Percentiles rank a stretch among this genome's conserved stretches.
phyloP scores from a whole-genome alignment of 2,888 invertebrate genomes.

The Rhamnusium bicolor region DNA sequence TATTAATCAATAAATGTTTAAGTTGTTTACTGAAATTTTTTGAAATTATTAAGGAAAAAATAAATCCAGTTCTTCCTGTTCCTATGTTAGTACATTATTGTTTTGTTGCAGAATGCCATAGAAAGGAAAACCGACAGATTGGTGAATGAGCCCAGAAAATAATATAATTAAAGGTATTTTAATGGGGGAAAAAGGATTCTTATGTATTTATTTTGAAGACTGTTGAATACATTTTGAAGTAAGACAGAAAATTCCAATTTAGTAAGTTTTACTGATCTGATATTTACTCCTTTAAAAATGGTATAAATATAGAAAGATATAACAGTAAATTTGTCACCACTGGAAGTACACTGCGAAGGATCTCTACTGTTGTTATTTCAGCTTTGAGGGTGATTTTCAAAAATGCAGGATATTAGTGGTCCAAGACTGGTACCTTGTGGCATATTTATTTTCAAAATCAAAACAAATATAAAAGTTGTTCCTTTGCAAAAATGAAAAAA shows the following conservation, averaged over 20 bases:
- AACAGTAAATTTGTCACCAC: too few relatives aligned
- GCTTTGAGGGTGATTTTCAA: too few relatives aligned
- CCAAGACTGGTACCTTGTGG: not conserved
- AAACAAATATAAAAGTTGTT: too few relatives aligned
- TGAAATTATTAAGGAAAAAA: slow-evolving; percentile 2
- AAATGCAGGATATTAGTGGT: too few relatives aligned
- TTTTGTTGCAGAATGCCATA: slow-evolving; percentile 50
- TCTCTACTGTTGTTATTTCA: too few relatives aligned
- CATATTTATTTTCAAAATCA: not conserved
- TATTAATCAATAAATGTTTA: slow-evolving; percentile 33
- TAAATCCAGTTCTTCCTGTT: not conserved
- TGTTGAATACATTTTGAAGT: slow-evolving; percentile 47
- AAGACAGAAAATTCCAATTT: slow-evolving; percentile 1
- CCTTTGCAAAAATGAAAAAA: too few relatives aligned
- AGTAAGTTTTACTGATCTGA: not conserved
- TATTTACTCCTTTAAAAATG: not conserved
- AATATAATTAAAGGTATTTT: slow-evolving; percentile 45
- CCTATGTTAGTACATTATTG: slow-evolving; percentile 43
- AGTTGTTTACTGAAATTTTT: slow-evolving; percentile 29
- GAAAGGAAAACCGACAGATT: slow-evolving; percentile 17
- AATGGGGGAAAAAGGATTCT: slow-evolving; percentile 42
- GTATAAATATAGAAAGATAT: not conserved
- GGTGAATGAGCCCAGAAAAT: slow-evolving; percentile 18
- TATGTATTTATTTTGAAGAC: slow-evolving; percentile 28
- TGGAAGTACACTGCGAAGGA: too few relatives aligned